A percentile compares a stretch with the other conserved stretches of the same genome.
phyloP scores from a whole-genome alignment of 1,140 invertebrate genomes.

The Zaprionus kolodkinae region DNA sequence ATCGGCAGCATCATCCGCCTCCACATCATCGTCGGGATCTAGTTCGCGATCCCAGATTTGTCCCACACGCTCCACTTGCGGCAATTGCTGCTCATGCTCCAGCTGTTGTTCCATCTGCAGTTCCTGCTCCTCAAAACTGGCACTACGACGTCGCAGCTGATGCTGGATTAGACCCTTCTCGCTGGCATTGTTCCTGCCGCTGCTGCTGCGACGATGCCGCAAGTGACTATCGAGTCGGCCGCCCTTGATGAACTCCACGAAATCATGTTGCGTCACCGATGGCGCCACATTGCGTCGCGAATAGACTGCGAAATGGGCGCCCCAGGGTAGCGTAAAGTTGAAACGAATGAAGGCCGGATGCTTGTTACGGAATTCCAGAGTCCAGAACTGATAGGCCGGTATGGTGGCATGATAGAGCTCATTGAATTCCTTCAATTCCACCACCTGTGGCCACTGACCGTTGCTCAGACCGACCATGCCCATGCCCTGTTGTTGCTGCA shows the following conservation, averaged over 20 bases:
- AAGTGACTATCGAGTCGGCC: conserved; percentile 91
- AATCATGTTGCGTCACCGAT: conserved; percentile 97
- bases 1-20: neutral
- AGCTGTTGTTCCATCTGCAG: conserved; percentile 11
- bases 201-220: conserved; percentile 63
- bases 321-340: conserved; percentile 95
- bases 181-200: neutral
- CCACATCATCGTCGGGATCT: neutral
- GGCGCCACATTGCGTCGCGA: conserved; percentile 95
- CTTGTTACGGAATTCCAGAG: conserved; percentile 94
- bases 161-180: conserved; percentile 10
- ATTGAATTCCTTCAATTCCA: conserved; percentile 92
- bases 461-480: conserved; percentile 85
- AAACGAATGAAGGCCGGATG: conserved; percentile 94
- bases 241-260: conserved; percentile 95
- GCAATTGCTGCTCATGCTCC: conserved; percentile 19
- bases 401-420: conserved; percentile 92
- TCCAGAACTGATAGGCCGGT: conserved; percentile 95
- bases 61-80: conserved; percentile 1
- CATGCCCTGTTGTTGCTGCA: conserved; percentile 84
- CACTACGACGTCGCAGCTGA: conserved; percentile 2
- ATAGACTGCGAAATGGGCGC: conserved; percentile 96
- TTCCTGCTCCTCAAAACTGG: conserved; percentile 4
- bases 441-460: conserved; percentile 90
- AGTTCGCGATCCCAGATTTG: neutral